Conservation (phyloP, 2,113 vertebrate species). For the Chloropsis cyanopogon region DNA sequence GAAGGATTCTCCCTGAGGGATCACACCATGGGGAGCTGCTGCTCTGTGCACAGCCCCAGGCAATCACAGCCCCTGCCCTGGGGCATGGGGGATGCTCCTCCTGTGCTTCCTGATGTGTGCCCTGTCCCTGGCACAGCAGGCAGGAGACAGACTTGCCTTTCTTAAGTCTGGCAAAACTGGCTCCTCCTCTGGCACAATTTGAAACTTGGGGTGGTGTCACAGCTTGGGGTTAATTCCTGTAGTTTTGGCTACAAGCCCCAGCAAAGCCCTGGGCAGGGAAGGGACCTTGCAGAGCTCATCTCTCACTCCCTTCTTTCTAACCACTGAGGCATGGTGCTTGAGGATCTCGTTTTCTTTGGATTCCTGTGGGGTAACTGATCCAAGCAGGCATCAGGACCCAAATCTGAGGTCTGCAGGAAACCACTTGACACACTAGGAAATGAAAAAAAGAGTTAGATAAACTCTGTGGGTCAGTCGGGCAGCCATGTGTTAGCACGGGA, state of each 20-base stretch:
- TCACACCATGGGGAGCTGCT: fast-evolving
- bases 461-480: not conserved
- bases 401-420: conserved; percentile 13
- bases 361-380: not conserved
- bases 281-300: not conserved
- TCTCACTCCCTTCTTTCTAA: not conserved
- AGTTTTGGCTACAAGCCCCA: not conserved
- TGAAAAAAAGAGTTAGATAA: not conserved
- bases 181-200: not conserved
- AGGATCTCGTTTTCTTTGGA: not conserved
- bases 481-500: not conserved
- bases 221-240: not conserved
- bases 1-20: not conserved
- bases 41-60: not conserved
- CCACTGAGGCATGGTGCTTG: not conserved
- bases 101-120: not conserved
- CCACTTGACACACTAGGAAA: not conserved
- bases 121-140: not conserved
- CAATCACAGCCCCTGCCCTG: not conserved
- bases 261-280: not conserved
- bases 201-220: not conserved
- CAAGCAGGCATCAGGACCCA: not conserved
- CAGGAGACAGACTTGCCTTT: not conserved
- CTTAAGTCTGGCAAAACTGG: not conserved
- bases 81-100: not conserved